Evolutionary conservation across 2,113 vertebrate genomes (phyloP).

Genomic region (Ornithorhynchus anatinus): DNA sequence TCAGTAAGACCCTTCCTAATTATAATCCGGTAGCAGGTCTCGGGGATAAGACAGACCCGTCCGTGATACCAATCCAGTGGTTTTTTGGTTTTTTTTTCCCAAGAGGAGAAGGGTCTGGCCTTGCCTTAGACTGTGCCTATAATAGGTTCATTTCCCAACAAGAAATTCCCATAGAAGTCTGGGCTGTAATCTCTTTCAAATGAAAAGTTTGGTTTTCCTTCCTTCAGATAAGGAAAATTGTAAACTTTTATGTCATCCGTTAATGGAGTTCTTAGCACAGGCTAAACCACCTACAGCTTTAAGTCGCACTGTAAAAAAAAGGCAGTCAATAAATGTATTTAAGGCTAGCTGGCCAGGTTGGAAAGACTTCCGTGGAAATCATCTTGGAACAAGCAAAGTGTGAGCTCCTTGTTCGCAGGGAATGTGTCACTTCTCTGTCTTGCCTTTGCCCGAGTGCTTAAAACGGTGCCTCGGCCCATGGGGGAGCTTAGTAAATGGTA

Average conservation of each 20-base stretch:
- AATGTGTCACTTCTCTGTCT: no score
- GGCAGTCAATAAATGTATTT: not conserved
- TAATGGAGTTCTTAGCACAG: not conserved
- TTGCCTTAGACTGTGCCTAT: not conserved
- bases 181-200: not conserved
- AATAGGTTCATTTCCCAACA: not conserved
- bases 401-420: no score
- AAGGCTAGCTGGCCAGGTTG: not conserved
- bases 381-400: no score
- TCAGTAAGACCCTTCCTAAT: no score
- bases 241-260: not conserved
- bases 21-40: accelerated
- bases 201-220: not conserved
- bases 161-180: not conserved
- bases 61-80: not conserved
- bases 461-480: no score
- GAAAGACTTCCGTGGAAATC: no score
- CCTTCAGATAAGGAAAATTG: not conserved
- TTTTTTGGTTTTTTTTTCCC: not conserved
- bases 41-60: accelerated
- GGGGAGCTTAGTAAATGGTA: no score
- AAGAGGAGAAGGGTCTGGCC: accelerated
- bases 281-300: not conserved
- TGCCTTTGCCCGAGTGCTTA: no score
- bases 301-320: not conserved